Evolutionary conservation across 2,888 invertebrate species (phyloP).

Genomic region (Erpobdella octoculata): DNA sequence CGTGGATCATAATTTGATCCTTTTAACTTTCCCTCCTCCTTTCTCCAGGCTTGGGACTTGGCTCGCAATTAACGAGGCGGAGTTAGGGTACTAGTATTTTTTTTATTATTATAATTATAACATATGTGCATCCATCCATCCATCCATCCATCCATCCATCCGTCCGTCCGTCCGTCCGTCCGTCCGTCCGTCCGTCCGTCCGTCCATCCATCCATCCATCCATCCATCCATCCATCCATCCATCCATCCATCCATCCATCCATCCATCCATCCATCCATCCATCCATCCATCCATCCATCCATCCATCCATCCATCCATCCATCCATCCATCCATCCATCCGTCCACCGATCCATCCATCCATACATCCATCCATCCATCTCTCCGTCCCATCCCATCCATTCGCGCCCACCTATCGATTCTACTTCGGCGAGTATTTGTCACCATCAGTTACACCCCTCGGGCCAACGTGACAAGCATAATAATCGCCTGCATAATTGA

Average conservation of each 20-base stretch:
- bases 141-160: background rate
- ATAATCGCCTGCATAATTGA: no score
- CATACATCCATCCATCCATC: background rate
- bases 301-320: background rate
- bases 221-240: background rate
- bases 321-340: background rate
- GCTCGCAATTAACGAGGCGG: no score
- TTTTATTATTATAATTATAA: no score
- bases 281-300: background rate
- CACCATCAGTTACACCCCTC: background rate
- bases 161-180: background rate
- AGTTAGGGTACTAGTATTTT: background rate
- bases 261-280: background rate
- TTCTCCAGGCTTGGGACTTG: no score
- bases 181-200: background rate
- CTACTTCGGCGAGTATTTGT: no score
- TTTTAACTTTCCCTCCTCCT: no score
- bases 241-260: background rate
- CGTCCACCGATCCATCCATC: background rate
- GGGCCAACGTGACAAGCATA: background rate
- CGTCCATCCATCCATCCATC: background rate
- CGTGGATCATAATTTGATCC: no score
- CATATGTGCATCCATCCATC: background rate
- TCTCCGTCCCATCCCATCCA: no score
- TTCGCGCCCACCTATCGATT: no score